Evolutionary conservation across 2,113 vertebrate genomes (phyloP).

Genomic region (Phocoena sinus): DNA sequence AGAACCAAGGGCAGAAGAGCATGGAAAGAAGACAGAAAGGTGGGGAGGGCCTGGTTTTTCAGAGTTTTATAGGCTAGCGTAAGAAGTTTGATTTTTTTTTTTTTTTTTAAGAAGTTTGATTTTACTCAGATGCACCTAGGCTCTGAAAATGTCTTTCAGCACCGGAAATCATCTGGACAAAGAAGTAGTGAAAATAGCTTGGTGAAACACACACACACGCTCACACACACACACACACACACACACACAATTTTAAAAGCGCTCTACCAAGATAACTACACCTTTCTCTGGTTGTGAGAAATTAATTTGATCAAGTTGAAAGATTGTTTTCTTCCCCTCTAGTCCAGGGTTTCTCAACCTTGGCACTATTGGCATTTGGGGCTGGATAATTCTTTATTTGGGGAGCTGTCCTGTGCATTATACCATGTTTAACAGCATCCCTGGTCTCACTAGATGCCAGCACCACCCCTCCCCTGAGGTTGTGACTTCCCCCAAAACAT

Average conservation of each 20-base stretch:
- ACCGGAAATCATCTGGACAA: background rate
- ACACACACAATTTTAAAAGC: background rate
- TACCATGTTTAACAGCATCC: background rate
- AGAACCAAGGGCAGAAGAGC: background rate
- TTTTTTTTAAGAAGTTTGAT: background rate
- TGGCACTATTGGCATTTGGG: background rate
- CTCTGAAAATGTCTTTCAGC: slow-evolving; percentile 11
- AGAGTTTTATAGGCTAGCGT: background rate
- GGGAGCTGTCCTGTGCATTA: background rate
- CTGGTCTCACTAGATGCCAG: background rate
- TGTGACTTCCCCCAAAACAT: background rate
- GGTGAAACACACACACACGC: background rate
- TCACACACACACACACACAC: background rate
- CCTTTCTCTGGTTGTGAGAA: background rate
- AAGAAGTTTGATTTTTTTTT: background rate
- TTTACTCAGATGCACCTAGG: background rate
- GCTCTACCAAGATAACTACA: background rate
- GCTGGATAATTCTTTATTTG: background rate
- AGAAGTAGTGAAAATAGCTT: background rate
- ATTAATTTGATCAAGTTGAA: background rate
- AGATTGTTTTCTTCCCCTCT: background rate
- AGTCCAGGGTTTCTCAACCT: background rate
- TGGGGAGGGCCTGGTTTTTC: background rate
- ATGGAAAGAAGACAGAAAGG: background rate
- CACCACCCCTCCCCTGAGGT: background rate